A percentile compares a stretch with the other conserved stretches of the same genome.
phyloP scores from a whole-genome alignment of 1,140 invertebrate species.

The Lasioglossum albipes region DNA sequence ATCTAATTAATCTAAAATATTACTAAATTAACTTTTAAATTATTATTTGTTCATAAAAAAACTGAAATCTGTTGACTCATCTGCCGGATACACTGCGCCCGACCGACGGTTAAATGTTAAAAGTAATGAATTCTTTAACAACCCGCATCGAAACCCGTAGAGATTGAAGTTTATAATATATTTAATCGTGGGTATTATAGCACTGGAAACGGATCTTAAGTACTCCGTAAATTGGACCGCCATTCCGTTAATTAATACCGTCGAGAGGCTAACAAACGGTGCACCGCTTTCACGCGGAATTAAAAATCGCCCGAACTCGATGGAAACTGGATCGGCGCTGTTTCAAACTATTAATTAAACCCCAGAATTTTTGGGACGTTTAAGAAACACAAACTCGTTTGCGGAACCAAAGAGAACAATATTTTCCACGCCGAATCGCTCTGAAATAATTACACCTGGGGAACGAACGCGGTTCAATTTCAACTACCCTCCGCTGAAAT shows the following conservation, averaged over 20 bases:
- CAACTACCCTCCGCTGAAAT: no score
- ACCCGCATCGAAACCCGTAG: background rate
- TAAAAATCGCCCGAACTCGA: background rate
- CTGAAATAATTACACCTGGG: no score
- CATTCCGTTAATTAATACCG: conserved; percentile 33
- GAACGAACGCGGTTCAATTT: no score
- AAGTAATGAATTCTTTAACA: background rate
- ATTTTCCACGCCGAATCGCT: no score
- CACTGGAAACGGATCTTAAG: background rate
- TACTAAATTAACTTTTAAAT: no score
- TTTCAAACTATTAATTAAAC: conserved; percentile 25
- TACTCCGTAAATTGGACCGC: conserved; percentile 3
- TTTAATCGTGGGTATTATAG: background rate
- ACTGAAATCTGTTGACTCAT: no score
- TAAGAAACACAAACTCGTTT: background rate
- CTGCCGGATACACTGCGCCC: no score
- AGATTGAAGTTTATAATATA: background rate
- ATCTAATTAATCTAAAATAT: no score
- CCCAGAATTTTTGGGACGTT: background rate
- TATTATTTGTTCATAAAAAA: no score
- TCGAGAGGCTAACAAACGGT: conserved; percentile 14
- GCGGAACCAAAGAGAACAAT: no score
- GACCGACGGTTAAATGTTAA: no score
- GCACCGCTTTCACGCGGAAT: background rate
- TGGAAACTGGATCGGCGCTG: background rate